These are phyloP conservation scores for Pseudochirops cupreus DNA, from an alignment of 2,797 vertebrate species.

Conservation along the genomic window DNA sequence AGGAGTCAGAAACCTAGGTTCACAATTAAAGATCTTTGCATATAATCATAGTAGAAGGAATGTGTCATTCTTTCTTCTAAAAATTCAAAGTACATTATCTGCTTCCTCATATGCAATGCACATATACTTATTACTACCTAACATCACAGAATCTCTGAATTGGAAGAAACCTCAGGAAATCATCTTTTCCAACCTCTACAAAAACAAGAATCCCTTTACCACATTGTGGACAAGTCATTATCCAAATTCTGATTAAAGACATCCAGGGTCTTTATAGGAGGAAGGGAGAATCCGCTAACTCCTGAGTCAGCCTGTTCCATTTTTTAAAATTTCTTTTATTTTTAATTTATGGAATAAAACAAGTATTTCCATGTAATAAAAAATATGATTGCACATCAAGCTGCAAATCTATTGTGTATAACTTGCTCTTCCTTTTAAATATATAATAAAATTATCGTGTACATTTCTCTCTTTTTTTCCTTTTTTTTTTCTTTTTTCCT, in stretches of 20 bases:
- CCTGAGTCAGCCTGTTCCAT: background rate
- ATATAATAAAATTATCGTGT: too few species aligned
- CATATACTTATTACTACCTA: constrained; percentile 3
- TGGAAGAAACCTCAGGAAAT: background rate
- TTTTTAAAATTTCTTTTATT: background rate
- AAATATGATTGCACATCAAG: background rate
- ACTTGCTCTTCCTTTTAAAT: background rate
- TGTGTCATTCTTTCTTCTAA: constrained; percentile 44
- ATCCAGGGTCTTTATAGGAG: background rate
- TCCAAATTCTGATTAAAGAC: background rate
- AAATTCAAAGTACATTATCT: constrained; percentile 51
- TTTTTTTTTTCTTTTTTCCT: background rate
- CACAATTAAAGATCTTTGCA: background rate
- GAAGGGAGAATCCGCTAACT: background rate
- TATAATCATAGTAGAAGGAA: background rate
- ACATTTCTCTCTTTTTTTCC: too few species aligned
- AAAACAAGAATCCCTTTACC: background rate
- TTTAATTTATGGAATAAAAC: too few species aligned
- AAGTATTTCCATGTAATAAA: background rate
- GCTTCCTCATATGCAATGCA: constrained; percentile 21
- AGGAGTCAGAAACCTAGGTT: background rate
- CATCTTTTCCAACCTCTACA: background rate
- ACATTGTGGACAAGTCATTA: background rate
- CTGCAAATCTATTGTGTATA: background rate
- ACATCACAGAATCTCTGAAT: background rate